Conservation (phyloP, 1,140 invertebrate genomes). For the Conus betulinus region DNA sequence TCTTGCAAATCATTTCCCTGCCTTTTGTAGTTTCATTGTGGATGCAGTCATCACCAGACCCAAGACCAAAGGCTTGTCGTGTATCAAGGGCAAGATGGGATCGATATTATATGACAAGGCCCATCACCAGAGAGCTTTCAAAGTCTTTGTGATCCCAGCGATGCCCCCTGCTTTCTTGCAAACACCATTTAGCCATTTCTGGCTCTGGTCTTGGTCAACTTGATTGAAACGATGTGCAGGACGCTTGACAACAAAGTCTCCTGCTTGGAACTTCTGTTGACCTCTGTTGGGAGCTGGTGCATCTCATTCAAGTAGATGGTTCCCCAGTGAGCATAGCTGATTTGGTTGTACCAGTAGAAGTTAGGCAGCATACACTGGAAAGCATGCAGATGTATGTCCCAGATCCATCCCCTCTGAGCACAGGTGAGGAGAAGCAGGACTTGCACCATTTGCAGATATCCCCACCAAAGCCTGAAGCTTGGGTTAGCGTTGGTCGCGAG, state of each 20-base stretch:
- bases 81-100: background rate
- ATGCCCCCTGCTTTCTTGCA: constrained; percentile 3
- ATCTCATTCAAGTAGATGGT: constrained; percentile 1
- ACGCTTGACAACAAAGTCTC: constrained; percentile 20
- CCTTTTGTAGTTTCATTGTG: background rate
- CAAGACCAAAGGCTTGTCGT: background rate
- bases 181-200: constrained; percentile 8
- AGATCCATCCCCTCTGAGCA: too few species aligned
- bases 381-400: too few species aligned
- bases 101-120: background rate
- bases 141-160: background rate
- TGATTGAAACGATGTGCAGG: background rate
- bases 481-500: too few species aligned
- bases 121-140: background rate
- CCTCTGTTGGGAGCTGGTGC: background rate
- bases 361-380: too few species aligned
- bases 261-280: background rate
- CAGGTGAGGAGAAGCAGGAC: too few species aligned
- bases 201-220: background rate
- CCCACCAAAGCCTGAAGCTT: too few species aligned
- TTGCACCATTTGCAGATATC: too few species aligned
- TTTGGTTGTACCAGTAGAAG: too few species aligned
- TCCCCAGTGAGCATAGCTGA: background rate
- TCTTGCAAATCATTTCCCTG: background rate
- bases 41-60: background rate